A percentile compares a stretch with the other conserved stretches of the same genome.
These are phyloP conservation scores for Trachelus stipa DNA, from an alignment of 2,888 invertebrate genomes.

Conservation along the genomic window DNA sequence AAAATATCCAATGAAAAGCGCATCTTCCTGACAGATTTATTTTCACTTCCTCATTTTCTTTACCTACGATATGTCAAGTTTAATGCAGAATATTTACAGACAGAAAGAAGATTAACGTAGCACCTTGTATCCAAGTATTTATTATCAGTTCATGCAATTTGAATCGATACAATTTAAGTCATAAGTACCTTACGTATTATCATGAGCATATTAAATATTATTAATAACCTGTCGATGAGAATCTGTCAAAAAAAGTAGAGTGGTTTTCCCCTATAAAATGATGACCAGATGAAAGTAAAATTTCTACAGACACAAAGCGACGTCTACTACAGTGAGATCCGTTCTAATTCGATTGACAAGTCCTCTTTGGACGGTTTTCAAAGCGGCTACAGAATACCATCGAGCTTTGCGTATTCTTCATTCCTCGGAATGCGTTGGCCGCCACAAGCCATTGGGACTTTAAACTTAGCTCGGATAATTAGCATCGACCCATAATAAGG, in stretches of 20 bases:
- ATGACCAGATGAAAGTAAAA: neutral
- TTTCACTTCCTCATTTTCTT: neutral
- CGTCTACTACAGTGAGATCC: neutral
- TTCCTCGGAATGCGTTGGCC: slow-evolving; percentile 17
- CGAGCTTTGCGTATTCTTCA: slow-evolving; percentile 9
- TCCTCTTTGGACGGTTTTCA: neutral
- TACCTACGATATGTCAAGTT: neutral
- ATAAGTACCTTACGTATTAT: neutral
- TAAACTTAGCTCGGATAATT: slow-evolving; percentile 35
- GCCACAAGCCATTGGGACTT: slow-evolving; percentile 18
- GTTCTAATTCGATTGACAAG: neutral
- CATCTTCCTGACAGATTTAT: neutral
- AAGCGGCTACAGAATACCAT: slow-evolving; percentile 2
- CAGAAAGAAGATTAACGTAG: neutral
- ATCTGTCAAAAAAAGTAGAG: neutral
- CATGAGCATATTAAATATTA: neutral
- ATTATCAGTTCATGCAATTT: neutral
- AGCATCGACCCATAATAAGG: slow-evolving; percentile 24
- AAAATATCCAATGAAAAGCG: neutral
- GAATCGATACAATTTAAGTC: neutral
- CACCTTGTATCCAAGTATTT: neutral
- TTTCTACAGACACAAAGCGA: neutral
- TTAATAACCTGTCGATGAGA: neutral
- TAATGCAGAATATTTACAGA: neutral
- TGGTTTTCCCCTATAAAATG: neutral